Conservation (phyloP, 2,797 vertebrate genomes). For the Thamnophis elegans region DNA sequence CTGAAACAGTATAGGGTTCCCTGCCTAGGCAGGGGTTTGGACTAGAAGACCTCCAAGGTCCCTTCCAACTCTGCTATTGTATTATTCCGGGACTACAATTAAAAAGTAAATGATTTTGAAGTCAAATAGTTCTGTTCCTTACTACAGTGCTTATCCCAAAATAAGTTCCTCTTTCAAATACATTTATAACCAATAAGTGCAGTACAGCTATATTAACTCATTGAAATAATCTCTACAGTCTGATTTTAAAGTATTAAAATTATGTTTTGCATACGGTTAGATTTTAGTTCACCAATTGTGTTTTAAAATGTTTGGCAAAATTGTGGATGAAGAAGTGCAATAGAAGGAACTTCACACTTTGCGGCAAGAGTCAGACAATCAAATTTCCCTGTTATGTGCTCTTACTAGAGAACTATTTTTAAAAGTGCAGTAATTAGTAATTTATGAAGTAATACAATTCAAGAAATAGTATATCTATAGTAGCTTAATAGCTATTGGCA, state of each 20-base stretch:
- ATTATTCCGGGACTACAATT: background rate
- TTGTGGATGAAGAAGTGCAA: conserved; percentile 33
- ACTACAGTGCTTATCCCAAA: background rate
- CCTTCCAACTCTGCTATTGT: no score
- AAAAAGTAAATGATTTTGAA: background rate
- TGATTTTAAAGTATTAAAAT: background rate
- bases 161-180: conserved; percentile 2
- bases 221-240: background rate
- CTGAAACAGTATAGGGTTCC: no score
- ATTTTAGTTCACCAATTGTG: conserved; percentile 39
- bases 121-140: background rate
- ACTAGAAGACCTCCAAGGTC: no score
- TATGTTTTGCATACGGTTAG: background rate
- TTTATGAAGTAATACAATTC: background rate
- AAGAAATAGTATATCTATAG: background rate
- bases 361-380: background rate
- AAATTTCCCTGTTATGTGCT: background rate
- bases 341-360: background rate
- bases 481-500: background rate
- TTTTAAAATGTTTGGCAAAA: conserved; percentile 32
- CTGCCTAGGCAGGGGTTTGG: no score
- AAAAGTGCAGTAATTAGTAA: background rate
- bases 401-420: background rate
- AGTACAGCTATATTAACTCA: background rate
- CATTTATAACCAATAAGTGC: background rate